These are phyloP conservation scores for Ganaspis sp. DNA, from an alignment of 1,140 invertebrate species.

Conservation along the genomic window DNA sequence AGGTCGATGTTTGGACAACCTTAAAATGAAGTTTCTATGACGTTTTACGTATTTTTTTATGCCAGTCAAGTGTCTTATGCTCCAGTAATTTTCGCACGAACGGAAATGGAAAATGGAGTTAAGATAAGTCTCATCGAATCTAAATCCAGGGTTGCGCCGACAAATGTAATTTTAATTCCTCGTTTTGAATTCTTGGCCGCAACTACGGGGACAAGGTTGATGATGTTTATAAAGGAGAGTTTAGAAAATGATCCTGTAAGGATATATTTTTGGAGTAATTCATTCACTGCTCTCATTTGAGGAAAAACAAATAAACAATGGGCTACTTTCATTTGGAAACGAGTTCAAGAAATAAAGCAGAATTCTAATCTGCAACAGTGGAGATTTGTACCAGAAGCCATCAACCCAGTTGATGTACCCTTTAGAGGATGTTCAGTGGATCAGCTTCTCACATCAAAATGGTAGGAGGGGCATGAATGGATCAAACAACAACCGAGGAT, in stretches of 20 bases:
- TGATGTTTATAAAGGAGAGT: constrained; percentile 27
- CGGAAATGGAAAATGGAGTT: not conserved
- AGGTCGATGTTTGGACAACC: not conserved
- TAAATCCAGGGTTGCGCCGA: constrained; percentile 62
- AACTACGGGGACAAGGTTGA: constrained; percentile 56
- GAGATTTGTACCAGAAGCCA: constrained; percentile 64
- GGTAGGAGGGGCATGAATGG: constrained; percentile 68
- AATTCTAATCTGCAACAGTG: constrained; percentile 56
- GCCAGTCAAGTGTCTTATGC: constrained; percentile 22
- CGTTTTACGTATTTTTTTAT: constrained; percentile 27
- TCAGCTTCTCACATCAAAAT: constrained; percentile 58
- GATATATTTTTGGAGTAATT: constrained; percentile 46
- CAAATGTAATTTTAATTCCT: constrained; percentile 58
- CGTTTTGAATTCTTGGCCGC: constrained; percentile 64
- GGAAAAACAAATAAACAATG: constrained; percentile 45
- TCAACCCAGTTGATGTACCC: constrained; percentile 70
- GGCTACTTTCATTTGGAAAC: constrained; percentile 55
- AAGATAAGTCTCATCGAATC: constrained; percentile 41
- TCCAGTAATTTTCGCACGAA: constrained; percentile 11
- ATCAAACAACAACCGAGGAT: constrained; percentile 36
- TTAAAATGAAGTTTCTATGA: not conserved
- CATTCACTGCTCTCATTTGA: constrained; percentile 52
- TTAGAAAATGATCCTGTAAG: not conserved
- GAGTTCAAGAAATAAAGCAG: constrained; percentile 57
- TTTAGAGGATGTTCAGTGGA: constrained; percentile 63